Evolutionary conservation across 2,113 vertebrate genomes (phyloP).

Genomic region (Herpailurus yagouaroundi): DNA sequence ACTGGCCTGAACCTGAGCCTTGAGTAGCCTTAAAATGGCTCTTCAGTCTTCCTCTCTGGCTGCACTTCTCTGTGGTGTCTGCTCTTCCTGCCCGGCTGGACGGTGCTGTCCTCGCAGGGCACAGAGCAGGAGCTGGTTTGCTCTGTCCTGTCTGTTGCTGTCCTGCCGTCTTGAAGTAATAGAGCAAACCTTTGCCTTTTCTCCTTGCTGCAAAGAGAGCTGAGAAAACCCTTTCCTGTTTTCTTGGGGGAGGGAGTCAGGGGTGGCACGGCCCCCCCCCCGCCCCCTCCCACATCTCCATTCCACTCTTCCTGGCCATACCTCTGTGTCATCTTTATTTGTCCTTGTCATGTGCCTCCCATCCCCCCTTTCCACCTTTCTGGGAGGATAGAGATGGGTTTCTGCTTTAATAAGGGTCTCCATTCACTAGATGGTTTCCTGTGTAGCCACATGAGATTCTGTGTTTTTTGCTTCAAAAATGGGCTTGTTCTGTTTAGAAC

Average conservation of each 20-base stretch:
- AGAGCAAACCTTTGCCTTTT: neutral
- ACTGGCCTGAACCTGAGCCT: neutral
- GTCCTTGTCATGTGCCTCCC: neutral
- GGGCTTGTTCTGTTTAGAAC: neutral
- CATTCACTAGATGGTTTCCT: neutral
- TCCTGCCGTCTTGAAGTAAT: neutral
- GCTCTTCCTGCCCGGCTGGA: too few species aligned
- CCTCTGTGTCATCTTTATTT: neutral
- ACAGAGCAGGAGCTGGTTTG: neutral
- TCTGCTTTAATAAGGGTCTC: neutral
- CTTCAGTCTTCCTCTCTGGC: too few species aligned
- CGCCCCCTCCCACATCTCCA: neutral
- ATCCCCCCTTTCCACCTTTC: neutral
- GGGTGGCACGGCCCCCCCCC: neutral
- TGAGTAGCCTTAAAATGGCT: neutral
- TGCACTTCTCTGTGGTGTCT: too few species aligned
- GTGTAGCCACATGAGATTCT: neutral
- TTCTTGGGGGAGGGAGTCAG: neutral
- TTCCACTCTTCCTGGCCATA: neutral
- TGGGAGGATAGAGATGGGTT: neutral
- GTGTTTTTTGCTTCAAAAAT: neutral
- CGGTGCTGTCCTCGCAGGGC: neutral
- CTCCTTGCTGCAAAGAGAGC: neutral
- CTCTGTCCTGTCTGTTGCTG: neutral
- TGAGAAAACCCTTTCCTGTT: neutral